Conservation (phyloP, 2,888 invertebrate genomes). For the Trichacis sp. region DNA sequence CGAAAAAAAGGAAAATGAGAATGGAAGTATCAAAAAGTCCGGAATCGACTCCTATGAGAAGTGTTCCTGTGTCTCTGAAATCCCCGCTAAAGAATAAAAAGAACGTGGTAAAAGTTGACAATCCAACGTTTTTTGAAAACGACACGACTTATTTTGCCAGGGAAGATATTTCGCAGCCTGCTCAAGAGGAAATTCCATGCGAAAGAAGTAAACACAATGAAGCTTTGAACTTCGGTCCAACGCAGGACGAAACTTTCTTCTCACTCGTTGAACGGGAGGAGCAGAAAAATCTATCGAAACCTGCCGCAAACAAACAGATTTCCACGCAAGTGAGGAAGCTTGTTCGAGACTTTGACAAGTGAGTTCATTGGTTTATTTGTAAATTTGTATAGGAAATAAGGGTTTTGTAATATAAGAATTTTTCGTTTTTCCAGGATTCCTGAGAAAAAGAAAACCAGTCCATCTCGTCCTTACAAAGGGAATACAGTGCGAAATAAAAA, state of each 20-base stretch:
- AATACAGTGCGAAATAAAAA: conserved; percentile 60
- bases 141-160: background rate
- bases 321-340: conserved; percentile 36
- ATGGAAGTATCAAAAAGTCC: too few relatives aligned
- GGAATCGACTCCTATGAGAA: background rate
- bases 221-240: background rate
- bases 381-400: too few relatives aligned
- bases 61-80: background rate
- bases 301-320: conserved; percentile 23
- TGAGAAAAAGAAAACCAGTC: conserved; percentile 44
- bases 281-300: conserved; percentile 32
- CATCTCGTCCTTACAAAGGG: conserved; percentile 55
- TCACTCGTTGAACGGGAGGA: conserved; percentile 41
- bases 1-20: background rate
- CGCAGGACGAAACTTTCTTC: conserved; percentile 52
- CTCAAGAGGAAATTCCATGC: conserved; percentile 3
- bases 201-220: background rate
- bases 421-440: conserved; percentile 40
- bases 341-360: conserved; percentile 47
- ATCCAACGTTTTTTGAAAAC: background rate
- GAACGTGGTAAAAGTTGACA: background rate
- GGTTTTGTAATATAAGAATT: too few relatives aligned
- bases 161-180: background rate
- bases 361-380: too few relatives aligned
- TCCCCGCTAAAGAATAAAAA: background rate